phyloP scores from a whole-genome alignment of 2,888 invertebrate genomes.

The Ectemnius cavifrons region DNA sequence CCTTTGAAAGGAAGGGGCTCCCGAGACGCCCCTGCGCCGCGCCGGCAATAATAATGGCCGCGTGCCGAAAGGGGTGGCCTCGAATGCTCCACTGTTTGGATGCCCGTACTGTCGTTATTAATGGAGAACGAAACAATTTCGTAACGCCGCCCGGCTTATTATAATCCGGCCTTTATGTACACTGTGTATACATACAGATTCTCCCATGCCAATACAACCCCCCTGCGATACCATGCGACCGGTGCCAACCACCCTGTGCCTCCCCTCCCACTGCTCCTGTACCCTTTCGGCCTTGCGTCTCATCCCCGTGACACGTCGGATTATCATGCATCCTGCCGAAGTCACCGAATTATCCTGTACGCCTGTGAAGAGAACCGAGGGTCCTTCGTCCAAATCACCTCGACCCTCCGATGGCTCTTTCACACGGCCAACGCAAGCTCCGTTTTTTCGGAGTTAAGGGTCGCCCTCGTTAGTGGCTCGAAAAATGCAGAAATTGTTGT shows the following conservation, averaged over 20 bases:
- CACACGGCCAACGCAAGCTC: constrained; percentile 16
- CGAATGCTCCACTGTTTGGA: constrained; percentile 38
- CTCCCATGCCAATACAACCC: constrained; percentile 53
- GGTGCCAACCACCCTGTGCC: constrained; percentile 1
- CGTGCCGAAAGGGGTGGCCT: constrained; percentile 53
- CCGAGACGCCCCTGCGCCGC: constrained; percentile 34
- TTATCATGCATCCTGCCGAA: constrained; percentile 63
- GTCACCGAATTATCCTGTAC: constrained; percentile 65
- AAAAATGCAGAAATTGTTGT: neutral
- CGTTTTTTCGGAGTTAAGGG: neutral
- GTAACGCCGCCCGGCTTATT: constrained; percentile 69
- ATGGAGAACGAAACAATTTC: constrained; percentile 73
- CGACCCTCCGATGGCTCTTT: constrained; percentile 51
- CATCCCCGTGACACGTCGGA: constrained; percentile 61
- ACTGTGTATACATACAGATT: constrained; percentile 29
- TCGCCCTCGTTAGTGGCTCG: neutral
- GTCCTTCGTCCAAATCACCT: constrained; percentile 53
- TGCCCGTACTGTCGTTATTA: constrained; percentile 58
- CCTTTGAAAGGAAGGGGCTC: constrained; percentile 12
- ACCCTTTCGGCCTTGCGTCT: constrained; percentile 6
- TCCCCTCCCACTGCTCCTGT: constrained; percentile 11
- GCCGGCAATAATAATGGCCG: constrained; percentile 58
- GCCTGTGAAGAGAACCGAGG: constrained; percentile 42
- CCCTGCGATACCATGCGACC: constrained; percentile 5
- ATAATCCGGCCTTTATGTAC: constrained; percentile 68